Conservation (phyloP, 2,888 invertebrate species). For the Nysson spinosus region DNA sequence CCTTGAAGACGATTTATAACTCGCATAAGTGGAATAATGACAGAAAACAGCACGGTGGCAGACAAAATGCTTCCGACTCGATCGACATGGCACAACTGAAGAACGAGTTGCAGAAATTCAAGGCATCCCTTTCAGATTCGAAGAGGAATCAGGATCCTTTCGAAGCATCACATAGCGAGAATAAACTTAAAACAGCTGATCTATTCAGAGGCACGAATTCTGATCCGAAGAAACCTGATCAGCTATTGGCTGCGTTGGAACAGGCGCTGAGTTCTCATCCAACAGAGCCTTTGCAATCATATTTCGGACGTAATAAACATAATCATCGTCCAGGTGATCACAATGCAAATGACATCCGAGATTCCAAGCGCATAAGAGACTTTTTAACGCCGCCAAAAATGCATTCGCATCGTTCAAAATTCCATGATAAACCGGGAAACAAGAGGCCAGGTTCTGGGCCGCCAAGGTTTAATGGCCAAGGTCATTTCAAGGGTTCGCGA, state of each 20-base stretch:
- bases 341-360: conserved; percentile 23
- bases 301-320: conserved; percentile 52
- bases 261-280: conserved; percentile 67
- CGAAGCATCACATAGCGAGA: conserved; percentile 71
- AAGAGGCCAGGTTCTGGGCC: conserved; percentile 60
- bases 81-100: conserved; percentile 66
- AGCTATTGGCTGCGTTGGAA: conserved; percentile 63
- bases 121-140: conserved; percentile 54
- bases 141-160: conserved; percentile 58
- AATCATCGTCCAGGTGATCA: conserved; percentile 33
- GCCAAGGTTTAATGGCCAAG: conserved; percentile 17
- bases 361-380: conserved; percentile 47
- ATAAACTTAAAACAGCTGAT: conserved; percentile 61
- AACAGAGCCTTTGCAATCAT: conserved; percentile 48
- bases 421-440: conserved; percentile 62
- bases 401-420: conserved; percentile 62
- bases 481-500: conserved; percentile 40
- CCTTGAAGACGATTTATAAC: conserved; percentile 73
- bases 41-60: conserved; percentile 46
- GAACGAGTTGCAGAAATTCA: conserved; percentile 67
- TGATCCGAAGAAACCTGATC: conserved; percentile 56
- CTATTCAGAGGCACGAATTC: no score
- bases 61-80: conserved; percentile 60
- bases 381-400: conserved; percentile 70
- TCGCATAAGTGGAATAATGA: conserved; percentile 76